Evolutionary conservation across 1,140 invertebrate species (phyloP), one percentile per base, ranked within the genome.

Genomic region (Drosophila navojoa): DNA sequence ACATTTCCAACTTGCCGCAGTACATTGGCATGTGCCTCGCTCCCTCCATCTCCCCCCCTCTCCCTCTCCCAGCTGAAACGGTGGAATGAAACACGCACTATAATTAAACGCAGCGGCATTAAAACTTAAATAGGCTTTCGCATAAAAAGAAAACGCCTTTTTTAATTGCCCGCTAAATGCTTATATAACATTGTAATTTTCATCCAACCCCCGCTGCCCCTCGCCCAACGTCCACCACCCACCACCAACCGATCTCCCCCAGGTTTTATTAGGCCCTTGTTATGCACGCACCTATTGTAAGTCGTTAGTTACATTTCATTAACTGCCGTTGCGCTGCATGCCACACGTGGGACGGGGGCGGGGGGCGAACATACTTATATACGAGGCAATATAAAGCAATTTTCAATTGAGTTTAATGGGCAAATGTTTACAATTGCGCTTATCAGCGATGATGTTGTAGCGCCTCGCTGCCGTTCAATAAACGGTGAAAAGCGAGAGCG

Each of bases 391-490:
- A 44, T 35, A 50, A 63, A 53, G 60, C 69, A 71, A 64, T 64
- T 75, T 64, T 64, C 54, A 75, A 71, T 75, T 74, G 53, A 70
- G 53, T 63, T 74, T 63, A 70, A 70, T 70, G 47, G 35, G 67
- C 71, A 74, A 70, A 71, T 71, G 52, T 71, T 71, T 54, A 70
- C 72, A 71, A 68, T 75, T 64, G 72, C 16, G 68, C 67, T 75
- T 63, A 63, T 63, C 59, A 60, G 3, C 50, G 50, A 32, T 38
- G 50, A 32, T 38, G 35, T 38, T 50, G 58, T 57, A 70, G 44
- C 66, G 72, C 58, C 59, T 73, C 42, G 68, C 50, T 62, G 67
- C 64, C 66, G 55, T 54, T 78, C 69, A 77, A 85, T 81, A 75
- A 81, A 85, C 68, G 63, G 61, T 40, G 61, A 50, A 50, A 64